Conservation (phyloP, 2,113 vertebrate species). For the Mustelus asterias region DNA sequence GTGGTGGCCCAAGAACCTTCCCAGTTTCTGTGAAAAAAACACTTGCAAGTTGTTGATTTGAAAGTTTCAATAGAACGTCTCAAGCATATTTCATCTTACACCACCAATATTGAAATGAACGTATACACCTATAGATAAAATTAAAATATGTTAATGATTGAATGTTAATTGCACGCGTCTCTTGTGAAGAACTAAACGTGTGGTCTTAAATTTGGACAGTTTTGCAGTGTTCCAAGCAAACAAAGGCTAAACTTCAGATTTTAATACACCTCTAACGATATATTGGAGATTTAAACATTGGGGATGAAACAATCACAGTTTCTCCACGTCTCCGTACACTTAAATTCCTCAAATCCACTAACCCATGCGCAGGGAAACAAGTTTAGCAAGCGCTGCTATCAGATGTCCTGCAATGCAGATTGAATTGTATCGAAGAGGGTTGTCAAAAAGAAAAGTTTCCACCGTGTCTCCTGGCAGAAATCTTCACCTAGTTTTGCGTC, state of each 20-base stretch:
- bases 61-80: not conserved
- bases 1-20: not conserved
- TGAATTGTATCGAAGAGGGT: not conserved
- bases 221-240: not conserved
- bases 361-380: not conserved
- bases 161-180: not conserved
- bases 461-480: not conserved
- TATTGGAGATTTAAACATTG: not conserved
- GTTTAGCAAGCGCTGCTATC: not conserved
- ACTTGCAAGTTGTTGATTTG: not conserved
- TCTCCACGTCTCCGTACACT: not conserved
- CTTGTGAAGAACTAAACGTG: not conserved
- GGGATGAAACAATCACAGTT: not conserved
- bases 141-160: not conserved
- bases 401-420: not conserved
- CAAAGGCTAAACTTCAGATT: not conserved
- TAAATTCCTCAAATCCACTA: not conserved
- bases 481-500: not conserved
- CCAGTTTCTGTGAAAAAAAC: too few relatives aligned
- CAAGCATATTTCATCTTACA: not conserved
- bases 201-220: not conserved
- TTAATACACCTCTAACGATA: not conserved
- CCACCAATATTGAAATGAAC: not conserved
- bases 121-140: not conserved
- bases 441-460: not conserved